Evolutionary conservation across 1,140 invertebrate species (phyloP).

Genomic region (Listronotus bonariensis): DNA sequence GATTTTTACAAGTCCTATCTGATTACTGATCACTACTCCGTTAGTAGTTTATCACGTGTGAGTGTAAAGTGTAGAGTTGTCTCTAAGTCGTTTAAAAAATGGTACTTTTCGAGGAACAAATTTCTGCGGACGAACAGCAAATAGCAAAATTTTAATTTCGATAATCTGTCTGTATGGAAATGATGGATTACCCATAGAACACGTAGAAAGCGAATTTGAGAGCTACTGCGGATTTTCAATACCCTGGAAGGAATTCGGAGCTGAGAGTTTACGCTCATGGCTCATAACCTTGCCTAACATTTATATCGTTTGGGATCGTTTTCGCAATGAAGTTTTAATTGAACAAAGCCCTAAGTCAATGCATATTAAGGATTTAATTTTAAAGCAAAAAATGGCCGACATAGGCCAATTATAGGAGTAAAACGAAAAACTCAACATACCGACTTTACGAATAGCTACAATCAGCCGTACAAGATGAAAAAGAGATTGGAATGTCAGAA

Average conservation of each 20-base stretch:
- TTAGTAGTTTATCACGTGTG: neutral
- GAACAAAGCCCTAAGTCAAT: constrained; percentile 39
- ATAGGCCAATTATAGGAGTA: neutral
- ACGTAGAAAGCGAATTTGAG: constrained; percentile 37
- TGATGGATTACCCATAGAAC: constrained; percentile 35
- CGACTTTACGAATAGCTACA: neutral
- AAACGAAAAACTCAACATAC: neutral
- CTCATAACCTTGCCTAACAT: constrained; percentile 40
- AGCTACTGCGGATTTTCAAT: constrained; percentile 34
- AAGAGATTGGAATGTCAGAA: constrained; percentile 28
- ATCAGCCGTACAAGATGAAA: constrained; percentile 15
- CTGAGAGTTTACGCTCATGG: constrained; percentile 33
- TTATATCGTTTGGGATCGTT: constrained; percentile 35
- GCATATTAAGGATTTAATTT: constrained; percentile 39
- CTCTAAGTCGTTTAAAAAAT: neutral
- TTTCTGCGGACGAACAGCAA: constrained; percentile 34
- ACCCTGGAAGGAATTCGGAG: constrained; percentile 41
- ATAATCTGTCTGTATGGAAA: constrained; percentile 37
- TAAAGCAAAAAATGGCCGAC: constrained; percentile 27
- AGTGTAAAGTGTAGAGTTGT: neutral
- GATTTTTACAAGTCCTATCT: too few relatives aligned
- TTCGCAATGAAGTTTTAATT: constrained; percentile 36
- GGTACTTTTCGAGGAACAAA: constrained; percentile 24
- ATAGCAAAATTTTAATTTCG: constrained; percentile 34
- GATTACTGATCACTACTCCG: too few relatives aligned